Evolutionary conservation across 2,797 vertebrate species (phyloP), one percentile per base, ranked within the genome.

Genomic region (Steatocranus sp.): DNA sequence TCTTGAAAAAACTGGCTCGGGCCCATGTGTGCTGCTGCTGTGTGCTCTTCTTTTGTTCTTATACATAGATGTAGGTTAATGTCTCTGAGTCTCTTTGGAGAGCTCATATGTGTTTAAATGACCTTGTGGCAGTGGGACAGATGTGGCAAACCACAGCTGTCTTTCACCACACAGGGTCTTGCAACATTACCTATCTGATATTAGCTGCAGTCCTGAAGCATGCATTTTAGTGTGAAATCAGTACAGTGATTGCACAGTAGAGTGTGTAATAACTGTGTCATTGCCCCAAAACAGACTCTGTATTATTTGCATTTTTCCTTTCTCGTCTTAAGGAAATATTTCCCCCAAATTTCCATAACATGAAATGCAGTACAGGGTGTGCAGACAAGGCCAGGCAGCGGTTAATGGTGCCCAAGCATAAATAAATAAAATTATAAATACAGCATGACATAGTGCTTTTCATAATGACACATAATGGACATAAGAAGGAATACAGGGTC

Each of bases 51-150:
- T 14, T 78, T 27, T 4, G 9, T 66, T 70, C 49, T 48, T 58
- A 18, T 75, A 36, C 27, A 32, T 41, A n/a, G 38, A 36, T 56
- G 54, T 79, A 50, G 46, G 66, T 78, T 32, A 20, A 78, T 81
- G 63, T 83, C 38, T 82, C 68, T 86, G 1, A 8, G 76, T 88
- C 86, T 86, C 81, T 89, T 83, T 78, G 56, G 81, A 78, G 82
- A 92, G 75, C 86, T 88, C 78, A 88, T 83, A 85, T 81, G 80
- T 7, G 2, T 81, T 80, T 78, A 81, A 49, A 78, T 27, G 32
- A 80, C 79, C 83, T 87, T 82, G 74, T 79, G 85, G 83, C 74
- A 79, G 51, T 79, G 70, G 82, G 81, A 78, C 91, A 87, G 79
- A 80, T 88, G 87, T 82, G 88, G 76, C 61, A 48, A 87, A 79